Conservation (phyloP, 2,797 vertebrate species). For the Sylvia borin region DNA sequence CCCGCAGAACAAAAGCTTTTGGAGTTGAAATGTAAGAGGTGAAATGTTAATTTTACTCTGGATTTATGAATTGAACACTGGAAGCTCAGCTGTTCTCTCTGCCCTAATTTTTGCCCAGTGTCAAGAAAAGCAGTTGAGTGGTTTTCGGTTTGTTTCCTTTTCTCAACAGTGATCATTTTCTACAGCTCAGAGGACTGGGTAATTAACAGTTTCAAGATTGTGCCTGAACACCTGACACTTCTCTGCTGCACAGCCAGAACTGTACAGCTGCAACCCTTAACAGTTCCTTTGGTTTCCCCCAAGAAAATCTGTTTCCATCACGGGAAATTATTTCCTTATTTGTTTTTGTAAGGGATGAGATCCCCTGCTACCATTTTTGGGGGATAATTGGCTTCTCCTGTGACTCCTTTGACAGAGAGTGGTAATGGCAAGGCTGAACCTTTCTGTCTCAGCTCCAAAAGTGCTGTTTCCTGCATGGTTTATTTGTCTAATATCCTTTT, state of each 20-base stretch:
- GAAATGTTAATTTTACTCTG: background rate
- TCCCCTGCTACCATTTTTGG: background rate
- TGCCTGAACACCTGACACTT: background rate
- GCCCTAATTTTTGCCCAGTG: background rate
- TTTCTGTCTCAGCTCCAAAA: background rate
- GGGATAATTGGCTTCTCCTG: background rate
- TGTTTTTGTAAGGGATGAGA: background rate
- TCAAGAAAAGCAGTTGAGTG: background rate
- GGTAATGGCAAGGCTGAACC: background rate
- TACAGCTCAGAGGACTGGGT: background rate
- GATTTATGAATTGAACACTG: background rate
- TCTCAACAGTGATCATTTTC: background rate
- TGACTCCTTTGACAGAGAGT: background rate
- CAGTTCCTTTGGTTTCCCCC: background rate
- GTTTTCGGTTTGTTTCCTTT: background rate
- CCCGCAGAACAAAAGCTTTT: background rate
- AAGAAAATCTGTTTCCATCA: background rate
- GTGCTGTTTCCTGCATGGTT: background rate
- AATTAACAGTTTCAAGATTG: background rate
- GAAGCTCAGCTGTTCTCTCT: background rate
- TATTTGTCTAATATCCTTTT: background rate
- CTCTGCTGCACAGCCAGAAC: background rate
- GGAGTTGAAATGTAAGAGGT: background rate
- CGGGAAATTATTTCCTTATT: background rate
- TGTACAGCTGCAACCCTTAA: background rate